Conservation (phyloP, 2,113 vertebrate genomes). For the Solea senegalensis region DNA sequence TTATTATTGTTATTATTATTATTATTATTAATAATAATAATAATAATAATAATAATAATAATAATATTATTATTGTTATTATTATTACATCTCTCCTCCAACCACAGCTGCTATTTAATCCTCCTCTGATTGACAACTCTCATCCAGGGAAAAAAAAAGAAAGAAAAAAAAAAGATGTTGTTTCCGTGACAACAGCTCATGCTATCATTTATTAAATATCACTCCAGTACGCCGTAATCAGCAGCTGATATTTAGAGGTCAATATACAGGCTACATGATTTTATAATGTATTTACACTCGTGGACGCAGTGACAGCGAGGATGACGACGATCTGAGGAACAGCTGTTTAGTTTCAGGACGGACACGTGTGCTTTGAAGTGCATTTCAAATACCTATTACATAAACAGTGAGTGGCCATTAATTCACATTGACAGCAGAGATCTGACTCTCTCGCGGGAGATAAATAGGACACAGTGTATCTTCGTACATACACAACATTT, state of each 20-base stretch:
- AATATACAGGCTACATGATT: constrained; percentile 44
- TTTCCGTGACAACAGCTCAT: constrained; percentile 64
- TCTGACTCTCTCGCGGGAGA: constrained; percentile 35
- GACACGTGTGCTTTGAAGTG: constrained; percentile 74
- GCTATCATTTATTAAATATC: constrained; percentile 54
- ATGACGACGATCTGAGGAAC: constrained; percentile 39
- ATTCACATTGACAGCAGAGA: constrained; percentile 68
- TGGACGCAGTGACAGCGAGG: constrained; percentile 23
- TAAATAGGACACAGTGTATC: constrained; percentile 34
- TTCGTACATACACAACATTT: constrained; percentile 53
- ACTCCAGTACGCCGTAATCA: constrained; percentile 35
- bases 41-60: too few relatives aligned
- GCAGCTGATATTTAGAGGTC: constrained; percentile 45
- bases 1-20: too few relatives aligned
- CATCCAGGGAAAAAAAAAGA: constrained; percentile 34
- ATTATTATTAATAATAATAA: too few relatives aligned
- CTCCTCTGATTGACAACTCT: constrained; percentile 44
- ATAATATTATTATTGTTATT: too few relatives aligned
- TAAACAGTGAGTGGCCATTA: constrained; percentile 80
- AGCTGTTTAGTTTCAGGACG: constrained; percentile 46
- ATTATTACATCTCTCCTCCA: background rate
- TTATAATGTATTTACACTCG: constrained; percentile 54
- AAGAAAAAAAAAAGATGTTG: constrained; percentile 44
- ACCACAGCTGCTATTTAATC: constrained; percentile 16
- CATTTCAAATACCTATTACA: constrained; percentile 57